Conservation (phyloP, 1,140 invertebrate genomes). For the Drosophila leontia region DNA sequence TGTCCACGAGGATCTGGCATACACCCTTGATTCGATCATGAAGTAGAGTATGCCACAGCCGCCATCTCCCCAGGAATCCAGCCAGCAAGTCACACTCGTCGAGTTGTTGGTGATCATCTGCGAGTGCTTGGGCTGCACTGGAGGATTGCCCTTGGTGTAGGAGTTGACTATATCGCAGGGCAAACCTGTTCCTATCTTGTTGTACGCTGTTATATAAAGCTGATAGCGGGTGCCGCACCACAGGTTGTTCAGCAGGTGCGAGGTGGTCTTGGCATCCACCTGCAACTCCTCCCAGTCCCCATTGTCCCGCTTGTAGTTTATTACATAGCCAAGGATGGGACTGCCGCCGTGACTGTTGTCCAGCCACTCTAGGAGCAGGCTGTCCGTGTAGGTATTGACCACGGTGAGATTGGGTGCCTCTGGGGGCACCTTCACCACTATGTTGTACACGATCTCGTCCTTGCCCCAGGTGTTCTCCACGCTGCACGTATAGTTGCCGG, state of each 20-base stretch:
- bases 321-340: conserved; percentile 92
- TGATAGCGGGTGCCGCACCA: conserved; percentile 95
- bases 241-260: conserved; percentile 91
- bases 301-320: conserved; percentile 94
- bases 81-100: conserved; percentile 94
- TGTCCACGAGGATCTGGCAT: conserved; percentile 87
- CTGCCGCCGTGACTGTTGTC: conserved; percentile 90
- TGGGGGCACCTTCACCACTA: conserved; percentile 89
- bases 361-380: conserved; percentile 89
- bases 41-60: conserved; percentile 95
- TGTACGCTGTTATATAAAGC: conserved; percentile 94
- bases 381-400: conserved; percentile 90
- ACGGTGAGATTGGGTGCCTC: conserved; percentile 89
- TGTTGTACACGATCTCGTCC: conserved; percentile 92
- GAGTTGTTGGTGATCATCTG: conserved; percentile 95
- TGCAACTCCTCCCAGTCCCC: conserved; percentile 95
- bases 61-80: conserved; percentile 95
- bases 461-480: conserved; percentile 93
- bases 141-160: conserved; percentile 92
- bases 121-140: conserved; percentile 92
- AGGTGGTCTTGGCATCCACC: conserved; percentile 91
- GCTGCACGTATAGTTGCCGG: conserved; percentile 95
- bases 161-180: conserved; percentile 94
- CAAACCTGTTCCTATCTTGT: conserved; percentile 94
- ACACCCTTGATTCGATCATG: conserved; percentile 89